Evolutionary conservation across 2,888 invertebrate genomes (phyloP).

Genomic region (Tholera decimalis): DNA sequence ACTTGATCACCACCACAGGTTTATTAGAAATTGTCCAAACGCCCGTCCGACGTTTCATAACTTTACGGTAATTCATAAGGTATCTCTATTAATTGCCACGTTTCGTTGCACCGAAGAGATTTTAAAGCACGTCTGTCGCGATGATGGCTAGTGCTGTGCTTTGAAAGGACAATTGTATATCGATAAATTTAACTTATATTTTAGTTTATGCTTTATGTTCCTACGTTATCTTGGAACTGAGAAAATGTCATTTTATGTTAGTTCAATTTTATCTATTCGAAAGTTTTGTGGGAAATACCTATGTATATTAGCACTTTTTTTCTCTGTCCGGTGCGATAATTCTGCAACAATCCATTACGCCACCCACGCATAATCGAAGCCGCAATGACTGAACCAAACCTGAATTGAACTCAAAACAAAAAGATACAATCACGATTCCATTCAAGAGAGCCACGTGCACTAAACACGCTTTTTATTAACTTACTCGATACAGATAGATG

Average conservation of each 20-base stretch:
- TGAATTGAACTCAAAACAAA: slow-evolving; percentile 54
- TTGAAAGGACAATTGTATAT: slow-evolving; percentile 43
- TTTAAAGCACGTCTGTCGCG: slow-evolving; percentile 36
- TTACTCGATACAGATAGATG: slow-evolving; percentile 72
- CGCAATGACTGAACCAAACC: slow-evolving; percentile 38
- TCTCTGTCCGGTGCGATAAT: neutral
- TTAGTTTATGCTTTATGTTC: slow-evolving; percentile 27
- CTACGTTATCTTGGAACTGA: neutral
- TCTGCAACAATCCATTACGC: slow-evolving; percentile 10
- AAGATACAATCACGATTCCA: slow-evolving; percentile 69
- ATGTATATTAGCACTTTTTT: neutral
- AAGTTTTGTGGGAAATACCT: neutral
- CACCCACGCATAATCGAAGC: slow-evolving; percentile 25
- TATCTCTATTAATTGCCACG: slow-evolving; percentile 59
- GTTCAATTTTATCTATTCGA: neutral
- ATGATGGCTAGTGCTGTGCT: slow-evolving; percentile 29
- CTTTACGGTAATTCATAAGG: slow-evolving; percentile 56
- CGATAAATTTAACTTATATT: slow-evolving; percentile 31
- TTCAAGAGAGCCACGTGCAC: slow-evolving; percentile 76
- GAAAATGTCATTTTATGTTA: neutral
- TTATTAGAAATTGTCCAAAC: slow-evolving; percentile 64
- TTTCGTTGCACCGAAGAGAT: slow-evolving; percentile 39
- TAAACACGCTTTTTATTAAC: slow-evolving; percentile 71
- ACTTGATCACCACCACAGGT: slow-evolving; percentile 58
- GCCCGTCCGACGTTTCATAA: slow-evolving; percentile 53